Evolutionary conservation across 2,113 vertebrate species (phyloP).

Genomic region (Sinocyclocheilus anshuiensis): DNA sequence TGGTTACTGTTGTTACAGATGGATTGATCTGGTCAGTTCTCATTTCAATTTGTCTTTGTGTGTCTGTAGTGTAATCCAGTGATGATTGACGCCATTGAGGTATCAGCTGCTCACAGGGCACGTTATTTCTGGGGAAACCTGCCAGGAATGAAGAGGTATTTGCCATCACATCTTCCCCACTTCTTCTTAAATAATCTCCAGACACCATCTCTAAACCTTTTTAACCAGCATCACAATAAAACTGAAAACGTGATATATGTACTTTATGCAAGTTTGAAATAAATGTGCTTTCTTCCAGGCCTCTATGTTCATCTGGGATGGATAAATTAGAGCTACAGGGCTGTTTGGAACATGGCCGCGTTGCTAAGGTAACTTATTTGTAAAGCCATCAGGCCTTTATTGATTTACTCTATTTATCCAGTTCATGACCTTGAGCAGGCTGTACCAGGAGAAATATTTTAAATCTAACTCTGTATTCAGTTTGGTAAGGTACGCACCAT

Average conservation of each 20-base stretch:
- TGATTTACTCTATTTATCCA: background rate
- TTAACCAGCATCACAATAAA: background rate
- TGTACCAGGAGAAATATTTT: background rate
- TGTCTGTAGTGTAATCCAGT: conserved; percentile 90
- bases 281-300: conserved; percentile 68
- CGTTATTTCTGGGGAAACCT: conserved; percentile 97
- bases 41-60: background rate
- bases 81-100: conserved; percentile 94
- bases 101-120: conserved; percentile 89
- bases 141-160: conserved; percentile 94
- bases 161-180: background rate
- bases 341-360: conserved; percentile 87
- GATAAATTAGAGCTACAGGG: conserved; percentile 91
- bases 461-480: conserved; percentile 64
- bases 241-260: background rate
- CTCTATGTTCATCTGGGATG: conserved; percentile 84
- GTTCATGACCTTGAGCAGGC: background rate
- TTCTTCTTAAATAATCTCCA: background rate
- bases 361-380: conserved; percentile 81
- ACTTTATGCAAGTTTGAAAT: background rate
- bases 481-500: conserved; percentile 89
- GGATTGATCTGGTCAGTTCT: background rate
- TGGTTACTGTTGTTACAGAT: background rate
- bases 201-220: background rate
- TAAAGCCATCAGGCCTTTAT: background rate